phyloP scores from a whole-genome alignment of 2,888 invertebrate species.

The Clitarchus hookeri region DNA sequence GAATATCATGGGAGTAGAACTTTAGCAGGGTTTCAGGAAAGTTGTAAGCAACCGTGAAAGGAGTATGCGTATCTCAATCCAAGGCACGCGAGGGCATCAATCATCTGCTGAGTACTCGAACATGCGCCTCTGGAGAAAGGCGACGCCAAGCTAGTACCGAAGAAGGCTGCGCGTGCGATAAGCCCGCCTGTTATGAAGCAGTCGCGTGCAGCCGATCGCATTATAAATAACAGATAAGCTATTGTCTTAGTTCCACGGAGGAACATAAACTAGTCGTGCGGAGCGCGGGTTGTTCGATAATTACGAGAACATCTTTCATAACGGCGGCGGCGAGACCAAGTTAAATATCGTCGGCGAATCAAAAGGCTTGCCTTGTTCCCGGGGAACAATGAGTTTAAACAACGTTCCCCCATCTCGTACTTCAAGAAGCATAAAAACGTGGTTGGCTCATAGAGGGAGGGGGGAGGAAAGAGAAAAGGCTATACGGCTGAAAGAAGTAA shows the following conservation, averaged over 20 bases:
- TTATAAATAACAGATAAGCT: constrained; percentile 8
- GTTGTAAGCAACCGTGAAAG: no score
- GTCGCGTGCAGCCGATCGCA: constrained; percentile 4
- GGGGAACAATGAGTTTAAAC: constrained; percentile 3
- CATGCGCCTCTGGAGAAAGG: neutral
- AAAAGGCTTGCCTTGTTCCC: neutral
- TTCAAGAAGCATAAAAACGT: neutral
- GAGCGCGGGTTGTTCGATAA: neutral
- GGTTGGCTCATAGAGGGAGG: neutral
- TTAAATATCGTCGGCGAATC: neutral
- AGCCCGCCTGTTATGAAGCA: neutral
- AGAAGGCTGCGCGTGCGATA: neutral
- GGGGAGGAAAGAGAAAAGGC: neutral
- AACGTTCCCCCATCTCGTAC: neutral
- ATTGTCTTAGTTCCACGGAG: neutral
- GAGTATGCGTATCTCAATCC: no score
- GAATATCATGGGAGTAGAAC: no score
- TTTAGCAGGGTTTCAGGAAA: no score
- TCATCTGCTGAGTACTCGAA: neutral
- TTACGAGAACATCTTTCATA: constrained; percentile 14
- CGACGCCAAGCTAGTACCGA: neutral
- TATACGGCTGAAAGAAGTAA: neutral
- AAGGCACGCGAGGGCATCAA: neutral
- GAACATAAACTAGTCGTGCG: neutral
- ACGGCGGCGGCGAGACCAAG: neutral